These are phyloP conservation scores for Heliocidaris erythrogramma DNA, from an alignment of 35 echinoderm and acorn worm species.

Conservation along the genomic window DNA sequence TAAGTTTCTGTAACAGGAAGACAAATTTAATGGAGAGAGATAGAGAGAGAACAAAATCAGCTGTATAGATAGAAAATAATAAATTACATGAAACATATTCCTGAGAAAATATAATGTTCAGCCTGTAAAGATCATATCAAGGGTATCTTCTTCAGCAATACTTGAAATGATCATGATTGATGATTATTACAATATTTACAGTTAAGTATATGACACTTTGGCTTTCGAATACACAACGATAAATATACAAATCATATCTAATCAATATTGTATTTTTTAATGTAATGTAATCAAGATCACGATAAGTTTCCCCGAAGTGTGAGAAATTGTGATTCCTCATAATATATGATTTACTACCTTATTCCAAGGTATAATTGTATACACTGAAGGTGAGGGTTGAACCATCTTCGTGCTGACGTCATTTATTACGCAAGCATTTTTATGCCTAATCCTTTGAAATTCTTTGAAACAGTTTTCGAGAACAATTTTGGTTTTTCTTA, in stretches of 20 bases:
- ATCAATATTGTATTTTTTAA: not conserved
- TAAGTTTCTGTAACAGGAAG: not conserved
- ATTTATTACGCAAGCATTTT: too few relatives aligned
- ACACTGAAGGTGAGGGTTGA: too few relatives aligned
- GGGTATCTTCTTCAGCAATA: not conserved
- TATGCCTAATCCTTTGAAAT: too few relatives aligned
- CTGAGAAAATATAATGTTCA: conserved; percentile 18
- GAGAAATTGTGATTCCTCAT: too few relatives aligned
- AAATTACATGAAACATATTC: not conserved
- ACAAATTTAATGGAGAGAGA: not conserved
- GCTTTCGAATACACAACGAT: not conserved
- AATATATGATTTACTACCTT: too few relatives aligned
- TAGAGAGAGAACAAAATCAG: not conserved
- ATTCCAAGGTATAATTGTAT: too few relatives aligned
- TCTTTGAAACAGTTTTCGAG: too few relatives aligned
- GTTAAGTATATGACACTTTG: not conserved
- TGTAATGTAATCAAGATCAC: not conserved
- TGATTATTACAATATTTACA: not conserved
- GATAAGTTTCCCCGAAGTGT: not conserved
- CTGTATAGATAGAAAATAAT: not conserved
- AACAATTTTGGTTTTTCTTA: too few relatives aligned
- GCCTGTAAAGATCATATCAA: not conserved
- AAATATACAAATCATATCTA: not conserved
- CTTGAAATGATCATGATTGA: not conserved
- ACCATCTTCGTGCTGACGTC: too few relatives aligned